phyloP scores from a whole-genome alignment of 1,140 invertebrate species.

The Ericerus pela region DNA sequence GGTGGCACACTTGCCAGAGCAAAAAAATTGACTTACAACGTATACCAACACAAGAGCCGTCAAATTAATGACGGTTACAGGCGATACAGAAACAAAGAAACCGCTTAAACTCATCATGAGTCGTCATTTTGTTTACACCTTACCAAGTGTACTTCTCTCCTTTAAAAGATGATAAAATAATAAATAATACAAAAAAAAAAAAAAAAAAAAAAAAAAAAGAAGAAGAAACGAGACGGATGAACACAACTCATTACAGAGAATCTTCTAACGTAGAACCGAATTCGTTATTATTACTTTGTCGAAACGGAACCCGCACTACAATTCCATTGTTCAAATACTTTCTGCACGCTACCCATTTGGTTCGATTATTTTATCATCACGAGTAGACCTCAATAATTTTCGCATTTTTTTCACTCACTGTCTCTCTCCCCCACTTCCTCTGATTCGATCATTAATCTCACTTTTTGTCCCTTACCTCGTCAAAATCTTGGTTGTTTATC shows the following conservation, averaged over 20 bases:
- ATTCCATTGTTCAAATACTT: slow-evolving; percentile 1
- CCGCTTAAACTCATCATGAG: not conserved
- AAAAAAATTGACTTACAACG: not conserved
- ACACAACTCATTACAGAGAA: slow-evolving; percentile 1
- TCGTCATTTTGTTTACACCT: slow-evolving; percentile 5
- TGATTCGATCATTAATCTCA: no score
- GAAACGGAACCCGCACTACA: not conserved
- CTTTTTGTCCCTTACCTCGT: no score
- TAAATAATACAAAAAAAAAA: no score
- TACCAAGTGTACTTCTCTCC: no score
- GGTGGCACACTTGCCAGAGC: no score
- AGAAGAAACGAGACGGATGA: not conserved
- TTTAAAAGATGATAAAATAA: no score
- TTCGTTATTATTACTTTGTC: not conserved
- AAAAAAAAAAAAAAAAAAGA: no score
- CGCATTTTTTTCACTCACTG: no score
- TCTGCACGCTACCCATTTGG: not conserved
- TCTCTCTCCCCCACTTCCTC: no score
- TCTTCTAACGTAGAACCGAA: not conserved
- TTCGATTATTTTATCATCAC: no score
- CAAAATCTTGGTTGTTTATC: no score
- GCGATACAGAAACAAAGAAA: not conserved
- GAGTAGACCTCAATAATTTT: no score
- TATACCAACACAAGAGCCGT: not conserved
- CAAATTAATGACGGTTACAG: slow-evolving; percentile 3